Evolutionary conservation across 2,113 vertebrate species (phyloP).

Genomic region (Dendrocopos noguchii): DNA sequence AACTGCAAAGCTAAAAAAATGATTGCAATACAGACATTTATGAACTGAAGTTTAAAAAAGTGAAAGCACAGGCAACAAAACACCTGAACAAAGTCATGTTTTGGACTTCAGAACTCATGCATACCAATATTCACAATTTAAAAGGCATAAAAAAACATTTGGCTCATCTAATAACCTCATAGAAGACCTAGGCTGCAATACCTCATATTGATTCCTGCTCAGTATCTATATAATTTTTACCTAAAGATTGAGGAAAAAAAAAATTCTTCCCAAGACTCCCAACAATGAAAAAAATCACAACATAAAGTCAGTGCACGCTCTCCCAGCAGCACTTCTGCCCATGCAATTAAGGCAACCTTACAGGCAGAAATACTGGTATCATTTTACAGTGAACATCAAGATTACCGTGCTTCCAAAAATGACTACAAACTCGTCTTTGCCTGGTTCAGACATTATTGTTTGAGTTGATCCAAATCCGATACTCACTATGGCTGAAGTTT

Average conservation of each 20-base stretch:
- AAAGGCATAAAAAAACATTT: neutral
- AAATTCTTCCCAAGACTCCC: neutral
- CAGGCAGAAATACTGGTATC: neutral
- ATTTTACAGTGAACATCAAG: neutral
- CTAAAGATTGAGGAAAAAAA: neutral
- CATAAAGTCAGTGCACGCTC: fast-evolving
- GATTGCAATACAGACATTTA: neutral
- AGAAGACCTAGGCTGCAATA: neutral
- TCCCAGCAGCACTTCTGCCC: neutral
- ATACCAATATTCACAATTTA: neutral
- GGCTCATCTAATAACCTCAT: neutral
- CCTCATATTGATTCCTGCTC: neutral
- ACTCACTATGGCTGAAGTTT: neutral
- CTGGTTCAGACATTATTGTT: neutral
- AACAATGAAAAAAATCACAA: neutral
- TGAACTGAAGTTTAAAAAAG: neutral
- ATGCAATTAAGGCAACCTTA: neutral
- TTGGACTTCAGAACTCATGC: neutral
- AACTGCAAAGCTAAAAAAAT: neutral
- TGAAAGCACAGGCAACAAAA: neutral
- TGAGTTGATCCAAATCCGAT: neutral
- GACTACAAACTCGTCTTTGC: neutral
- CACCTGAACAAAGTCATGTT: neutral
- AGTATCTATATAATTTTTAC: neutral
- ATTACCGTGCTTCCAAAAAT: neutral